These are phyloP conservation scores for Dynastes maya DNA, from an alignment of 2,888 invertebrate species.

Conservation along the genomic window DNA sequence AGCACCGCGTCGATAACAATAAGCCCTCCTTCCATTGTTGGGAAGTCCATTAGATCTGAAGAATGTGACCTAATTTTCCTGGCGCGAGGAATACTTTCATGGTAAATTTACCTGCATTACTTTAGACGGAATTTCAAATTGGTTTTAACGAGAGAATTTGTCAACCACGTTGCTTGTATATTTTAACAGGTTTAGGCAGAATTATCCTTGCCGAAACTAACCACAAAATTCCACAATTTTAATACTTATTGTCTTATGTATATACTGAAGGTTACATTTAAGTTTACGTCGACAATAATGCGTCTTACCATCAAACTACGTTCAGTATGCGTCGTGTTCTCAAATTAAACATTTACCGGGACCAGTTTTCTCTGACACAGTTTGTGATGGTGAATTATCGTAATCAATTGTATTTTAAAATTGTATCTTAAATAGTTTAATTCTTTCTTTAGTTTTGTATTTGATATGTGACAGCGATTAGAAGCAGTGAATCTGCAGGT, in stretches of 20 bases:
- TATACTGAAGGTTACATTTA: too few relatives aligned
- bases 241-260: background rate
- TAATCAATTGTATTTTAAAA: too few relatives aligned
- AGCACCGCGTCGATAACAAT: conserved; percentile 42
- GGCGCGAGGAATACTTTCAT: conserved; percentile 31
- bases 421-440: too few relatives aligned
- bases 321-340: too few relatives aligned
- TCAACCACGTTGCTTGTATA: conserved; percentile 26
- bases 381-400: too few relatives aligned
- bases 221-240: conserved; percentile 23
- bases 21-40: conserved; percentile 42
- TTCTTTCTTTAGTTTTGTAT: too few relatives aligned
- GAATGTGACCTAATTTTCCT: conserved; percentile 50
- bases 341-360: too few relatives aligned
- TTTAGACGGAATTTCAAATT: conserved; percentile 35
- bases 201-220: background rate
- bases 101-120: conserved; percentile 46
- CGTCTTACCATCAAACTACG: too few relatives aligned
- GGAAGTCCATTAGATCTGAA: conserved; percentile 46
- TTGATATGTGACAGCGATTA: too few relatives aligned
- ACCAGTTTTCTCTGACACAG: too few relatives aligned
- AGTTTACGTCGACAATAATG: too few relatives aligned
- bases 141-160: conserved; percentile 34
- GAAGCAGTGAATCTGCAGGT: too few relatives aligned
- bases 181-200: conserved; percentile 39